phyloP scores from a whole-genome alignment of 2,113 vertebrate genomes.

The Cyprinodon variegatus region DNA sequence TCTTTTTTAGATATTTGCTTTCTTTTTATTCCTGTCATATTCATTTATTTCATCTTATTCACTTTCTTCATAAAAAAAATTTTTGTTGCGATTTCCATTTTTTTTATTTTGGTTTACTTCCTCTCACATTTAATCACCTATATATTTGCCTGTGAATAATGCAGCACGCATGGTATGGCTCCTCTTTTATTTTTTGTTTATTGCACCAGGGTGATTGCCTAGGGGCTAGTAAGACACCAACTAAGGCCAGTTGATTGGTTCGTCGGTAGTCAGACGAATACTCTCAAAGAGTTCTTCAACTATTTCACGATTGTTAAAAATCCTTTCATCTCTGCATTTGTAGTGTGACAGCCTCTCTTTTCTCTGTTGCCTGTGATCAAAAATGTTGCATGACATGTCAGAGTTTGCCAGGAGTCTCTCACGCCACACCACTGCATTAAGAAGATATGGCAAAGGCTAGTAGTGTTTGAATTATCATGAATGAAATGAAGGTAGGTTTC shows the following conservation, averaged over 20 bases:
- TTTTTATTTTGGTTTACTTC: neutral
- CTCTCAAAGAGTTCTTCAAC: slow-evolving; percentile 38
- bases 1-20: slow-evolving; percentile 60
- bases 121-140: slow-evolving; percentile 28
- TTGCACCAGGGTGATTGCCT: slow-evolving; percentile 45
- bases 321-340: slow-evolving; percentile 49
- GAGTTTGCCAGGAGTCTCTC: slow-evolving; percentile 46
- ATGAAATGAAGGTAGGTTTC: slow-evolving; percentile 8
- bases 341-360: slow-evolving; percentile 17
- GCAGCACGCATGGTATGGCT: slow-evolving; percentile 30
- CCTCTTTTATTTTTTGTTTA: slow-evolving; percentile 32
- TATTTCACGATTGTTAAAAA: slow-evolving; percentile 49
- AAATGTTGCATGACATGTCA: slow-evolving; percentile 42
- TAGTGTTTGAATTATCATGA: slow-evolving; percentile 10
- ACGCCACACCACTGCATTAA: slow-evolving; percentile 24
- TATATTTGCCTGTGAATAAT: slow-evolving; percentile 60
- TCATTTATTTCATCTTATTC: slow-evolving; percentile 37
- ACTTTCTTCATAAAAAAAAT: too few relatives aligned
- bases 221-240: slow-evolving; percentile 50
- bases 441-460: slow-evolving; percentile 11
- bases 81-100: neutral
- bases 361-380: slow-evolving; percentile 49
- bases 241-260: slow-evolving; percentile 59
- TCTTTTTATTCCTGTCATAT: slow-evolving; percentile 43
- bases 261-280: slow-evolving; percentile 41